phyloP scores from a whole-genome alignment of 1,140 invertebrate species.

The Calliphora vicina region DNA sequence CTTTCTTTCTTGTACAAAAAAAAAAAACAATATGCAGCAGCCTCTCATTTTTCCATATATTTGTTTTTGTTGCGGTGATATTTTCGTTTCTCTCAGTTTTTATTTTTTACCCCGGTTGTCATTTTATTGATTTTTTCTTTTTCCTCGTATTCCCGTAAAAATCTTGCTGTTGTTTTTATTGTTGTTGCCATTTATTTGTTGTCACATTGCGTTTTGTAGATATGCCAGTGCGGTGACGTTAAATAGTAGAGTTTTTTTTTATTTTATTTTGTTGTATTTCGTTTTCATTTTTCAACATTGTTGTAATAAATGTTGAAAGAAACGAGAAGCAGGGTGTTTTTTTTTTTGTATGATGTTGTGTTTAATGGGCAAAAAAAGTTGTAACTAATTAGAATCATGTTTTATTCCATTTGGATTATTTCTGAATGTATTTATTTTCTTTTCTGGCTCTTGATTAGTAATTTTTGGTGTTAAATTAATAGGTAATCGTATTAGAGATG shows the following conservation, averaged over 20 bases:
- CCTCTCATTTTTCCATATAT: background rate
- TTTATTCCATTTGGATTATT: background rate
- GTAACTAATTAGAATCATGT: background rate
- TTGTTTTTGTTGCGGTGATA: background rate
- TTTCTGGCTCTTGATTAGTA: too few species aligned
- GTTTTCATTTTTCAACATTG: background rate
- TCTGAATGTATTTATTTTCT: too few species aligned
- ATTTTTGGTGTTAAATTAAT: too few species aligned
- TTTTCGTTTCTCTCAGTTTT: background rate
- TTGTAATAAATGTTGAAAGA: background rate
- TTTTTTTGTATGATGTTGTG: background rate
- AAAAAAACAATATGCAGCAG: background rate
- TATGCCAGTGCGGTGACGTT: background rate
- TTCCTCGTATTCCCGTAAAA: background rate
- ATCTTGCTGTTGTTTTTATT: background rate
- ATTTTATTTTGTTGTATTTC: too few species aligned
- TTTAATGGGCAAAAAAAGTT: background rate
- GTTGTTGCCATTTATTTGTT: background rate
- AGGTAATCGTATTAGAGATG: too few species aligned
- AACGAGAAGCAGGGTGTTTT: background rate
- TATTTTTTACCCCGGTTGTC: background rate
- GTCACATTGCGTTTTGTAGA: constrained; percentile 1
- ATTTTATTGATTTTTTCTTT: background rate
- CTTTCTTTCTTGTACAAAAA: background rate
- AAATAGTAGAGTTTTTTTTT: background rate